Base-by-base conservation (phyloP, 2,113 vertebrate species). In the Terrapene triunguis region DNA sequence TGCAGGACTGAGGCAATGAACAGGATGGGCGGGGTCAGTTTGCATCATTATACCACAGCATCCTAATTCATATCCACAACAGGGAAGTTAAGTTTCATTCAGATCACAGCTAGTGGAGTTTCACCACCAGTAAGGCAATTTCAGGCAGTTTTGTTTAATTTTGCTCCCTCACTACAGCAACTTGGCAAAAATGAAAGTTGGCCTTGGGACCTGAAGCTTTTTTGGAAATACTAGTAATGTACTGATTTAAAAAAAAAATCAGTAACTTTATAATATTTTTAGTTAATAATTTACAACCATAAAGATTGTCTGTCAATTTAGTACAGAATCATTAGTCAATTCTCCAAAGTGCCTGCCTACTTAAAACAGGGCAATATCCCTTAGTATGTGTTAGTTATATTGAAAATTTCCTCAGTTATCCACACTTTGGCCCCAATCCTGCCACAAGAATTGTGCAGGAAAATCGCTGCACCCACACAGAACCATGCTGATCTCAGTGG, bases 311-410 rank as follows among this genome's bases (percentile, higher is more conserved):
- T 57, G 10, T 44, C 25, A 51, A 47, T 32, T 0, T 3, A 27
- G 59, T 12, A 50, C 2, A 57, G 21, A 17, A 48, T 55, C 3
- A 54, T 72, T 2, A 89, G 3, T 2, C 10, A 82, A 16, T 53
- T 44, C 2, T 93, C 62, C 0, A 51, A 69, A 86, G 25, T 80
- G 12, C 0, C 2, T 0, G 55, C 0, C 1, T 32, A 74, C 74
- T 10, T 3, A 0, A 9, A 54, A 3, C 14, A 87, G 4, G 69
- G 2, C 59, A 62, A 80, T n/a, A 72, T 78, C 55, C 3, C 5
- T 0, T 8, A 57, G 3, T 48, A 84, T 81, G 72, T 59, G 35
- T 35, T 47, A 29, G 62, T 38, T 27, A 47, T 2, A 38, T 5
- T 51, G 27, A 90, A 54, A 47, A 35, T 27, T 6, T 47, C 16